Conservation (phyloP, 2,113 vertebrate genomes). For the Semnopithecus entellus region DNA sequence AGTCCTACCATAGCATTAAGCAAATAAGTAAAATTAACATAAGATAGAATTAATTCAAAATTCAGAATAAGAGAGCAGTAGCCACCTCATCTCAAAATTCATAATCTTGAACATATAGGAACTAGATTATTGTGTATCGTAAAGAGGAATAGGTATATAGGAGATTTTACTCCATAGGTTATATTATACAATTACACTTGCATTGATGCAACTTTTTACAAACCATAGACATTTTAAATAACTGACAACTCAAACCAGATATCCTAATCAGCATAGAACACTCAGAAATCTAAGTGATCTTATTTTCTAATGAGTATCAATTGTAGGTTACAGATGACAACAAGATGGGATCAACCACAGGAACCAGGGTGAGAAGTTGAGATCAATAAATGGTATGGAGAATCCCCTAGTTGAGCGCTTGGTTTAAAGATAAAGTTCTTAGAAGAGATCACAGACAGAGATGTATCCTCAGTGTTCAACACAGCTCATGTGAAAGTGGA, state of each 20-base stretch:
- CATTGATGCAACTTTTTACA: background rate
- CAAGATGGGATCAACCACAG: background rate
- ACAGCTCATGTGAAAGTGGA: background rate
- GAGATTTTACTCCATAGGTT: background rate
- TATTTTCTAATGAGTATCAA: background rate
- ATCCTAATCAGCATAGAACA: background rate
- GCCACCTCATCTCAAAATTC: background rate
- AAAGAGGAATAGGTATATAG: background rate
- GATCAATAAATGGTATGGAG: background rate
- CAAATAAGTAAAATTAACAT: slow-evolving; percentile 29
- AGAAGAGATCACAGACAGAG: background rate
- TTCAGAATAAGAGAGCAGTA: background rate
- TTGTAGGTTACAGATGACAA: background rate
- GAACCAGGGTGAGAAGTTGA: background rate
- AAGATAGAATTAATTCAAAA: background rate
- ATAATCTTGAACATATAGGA: background rate
- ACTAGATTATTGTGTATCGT: background rate
- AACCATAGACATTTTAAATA: background rate
- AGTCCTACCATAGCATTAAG: background rate
- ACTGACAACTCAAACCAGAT: background rate
- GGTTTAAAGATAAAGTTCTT: background rate
- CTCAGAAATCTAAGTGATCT: background rate
- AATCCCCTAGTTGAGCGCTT: background rate
- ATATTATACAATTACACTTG: background rate
- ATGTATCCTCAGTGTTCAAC: background rate